These are phyloP conservation scores for Trachelipus rathkii DNA, from an alignment of 1,140 invertebrate species.

Conservation along the genomic window DNA sequence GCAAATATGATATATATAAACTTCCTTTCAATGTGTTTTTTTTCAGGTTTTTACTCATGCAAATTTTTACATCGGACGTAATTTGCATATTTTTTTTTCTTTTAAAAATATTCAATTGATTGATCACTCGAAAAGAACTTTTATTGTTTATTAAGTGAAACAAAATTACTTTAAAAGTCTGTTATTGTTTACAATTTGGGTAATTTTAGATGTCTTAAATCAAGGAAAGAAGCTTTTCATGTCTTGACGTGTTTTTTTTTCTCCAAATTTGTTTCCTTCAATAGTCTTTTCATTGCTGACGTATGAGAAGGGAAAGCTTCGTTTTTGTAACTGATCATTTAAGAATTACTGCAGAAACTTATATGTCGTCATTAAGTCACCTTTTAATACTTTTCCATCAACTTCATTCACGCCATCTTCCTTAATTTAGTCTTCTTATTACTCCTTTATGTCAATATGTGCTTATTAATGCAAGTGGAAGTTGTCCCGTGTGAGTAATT, in stretches of 20 bases:
- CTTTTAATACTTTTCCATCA: constrained; percentile 5
- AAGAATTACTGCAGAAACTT: constrained; percentile 3
- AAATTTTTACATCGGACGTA: no score
- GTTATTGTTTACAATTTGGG: no score
- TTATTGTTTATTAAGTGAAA: no score
- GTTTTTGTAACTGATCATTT: background rate
- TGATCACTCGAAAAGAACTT: no score
- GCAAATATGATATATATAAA: no score
- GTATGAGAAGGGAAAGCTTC: background rate
- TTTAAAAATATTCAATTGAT: no score
- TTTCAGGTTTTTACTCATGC: no score
- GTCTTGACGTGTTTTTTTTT: background rate
- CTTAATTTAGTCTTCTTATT: constrained; percentile 11
- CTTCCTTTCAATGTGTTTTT: no score
- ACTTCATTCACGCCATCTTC: constrained; percentile 4
- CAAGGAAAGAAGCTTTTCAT: no score
- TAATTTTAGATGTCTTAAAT: no score
- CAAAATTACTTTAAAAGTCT: no score
- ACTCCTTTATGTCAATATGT: constrained; percentile 7
- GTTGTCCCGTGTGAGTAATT: constrained; percentile 9
- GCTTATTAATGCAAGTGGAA: constrained; percentile 12
- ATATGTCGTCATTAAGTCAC: background rate
- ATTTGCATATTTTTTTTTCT: no score
- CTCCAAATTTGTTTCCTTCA: background rate
- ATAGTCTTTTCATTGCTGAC: background rate